Evolutionary conservation across 2,113 vertebrate genomes (phyloP).

Genomic region (Mormyrus lacerda): DNA sequence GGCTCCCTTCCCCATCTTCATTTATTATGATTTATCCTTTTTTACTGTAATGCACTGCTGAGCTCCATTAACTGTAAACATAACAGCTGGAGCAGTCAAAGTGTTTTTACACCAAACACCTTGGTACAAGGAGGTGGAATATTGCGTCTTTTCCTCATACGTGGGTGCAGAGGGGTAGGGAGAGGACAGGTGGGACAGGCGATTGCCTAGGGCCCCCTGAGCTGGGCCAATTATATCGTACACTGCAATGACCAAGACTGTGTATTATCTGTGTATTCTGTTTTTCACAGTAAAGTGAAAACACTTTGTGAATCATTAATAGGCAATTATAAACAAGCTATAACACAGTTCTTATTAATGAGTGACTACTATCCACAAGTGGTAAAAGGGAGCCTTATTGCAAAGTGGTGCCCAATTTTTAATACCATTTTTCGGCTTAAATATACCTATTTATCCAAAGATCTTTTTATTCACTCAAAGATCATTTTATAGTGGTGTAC

Average conservation of each 20-base stretch:
- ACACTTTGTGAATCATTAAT: background rate
- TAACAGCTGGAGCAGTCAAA: background rate
- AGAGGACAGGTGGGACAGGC: background rate
- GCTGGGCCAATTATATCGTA: background rate
- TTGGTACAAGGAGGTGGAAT: background rate
- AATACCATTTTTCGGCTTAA: background rate
- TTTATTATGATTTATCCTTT: background rate
- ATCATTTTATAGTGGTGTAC: background rate
- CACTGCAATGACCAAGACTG: background rate
- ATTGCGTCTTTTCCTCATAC: background rate
- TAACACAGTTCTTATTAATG: background rate
- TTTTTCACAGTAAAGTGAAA: background rate
- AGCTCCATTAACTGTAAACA: background rate
- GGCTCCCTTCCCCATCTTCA: background rate
- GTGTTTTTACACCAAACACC: background rate
- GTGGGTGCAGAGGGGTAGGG: background rate
- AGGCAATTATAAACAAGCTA: background rate
- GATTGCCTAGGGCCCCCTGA: background rate
- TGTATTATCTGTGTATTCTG: background rate
- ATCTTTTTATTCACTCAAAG: background rate
- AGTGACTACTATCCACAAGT: background rate
- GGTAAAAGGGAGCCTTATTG: background rate
- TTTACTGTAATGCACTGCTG: background rate
- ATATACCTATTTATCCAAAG: background rate
- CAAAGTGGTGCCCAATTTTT: background rate